Conservation (phyloP, 1,140 invertebrate genomes). For the Onthophagus taurus region DNA sequence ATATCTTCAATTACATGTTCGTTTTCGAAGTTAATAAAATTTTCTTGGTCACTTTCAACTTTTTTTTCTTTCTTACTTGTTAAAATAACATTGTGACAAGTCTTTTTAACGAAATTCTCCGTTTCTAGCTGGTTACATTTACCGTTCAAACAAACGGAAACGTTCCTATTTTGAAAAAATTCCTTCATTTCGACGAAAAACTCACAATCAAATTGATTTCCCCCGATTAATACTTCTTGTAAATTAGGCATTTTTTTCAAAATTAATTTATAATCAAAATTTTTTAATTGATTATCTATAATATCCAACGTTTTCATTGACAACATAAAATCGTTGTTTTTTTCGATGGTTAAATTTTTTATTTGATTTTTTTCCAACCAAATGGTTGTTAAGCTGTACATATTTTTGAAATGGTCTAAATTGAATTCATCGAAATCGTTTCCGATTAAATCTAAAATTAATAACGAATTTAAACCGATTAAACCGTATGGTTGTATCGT, state of each 20-base stretch:
- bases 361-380: conserved; percentile 31
- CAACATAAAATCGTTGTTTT: conserved; percentile 20
- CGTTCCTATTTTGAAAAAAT: conserved; percentile 22
- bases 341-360: conserved; percentile 22
- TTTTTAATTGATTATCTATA: conserved; percentile 25
- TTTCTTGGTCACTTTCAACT: conserved; percentile 13
- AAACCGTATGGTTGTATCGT: conserved; percentile 29
- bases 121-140: conserved; percentile 23
- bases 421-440: conserved; percentile 26
- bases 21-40: conserved; percentile 22
- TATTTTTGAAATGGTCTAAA: conserved; percentile 23
- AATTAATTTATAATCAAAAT: conserved; percentile 25
- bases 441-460: conserved; percentile 26
- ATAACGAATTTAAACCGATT: conserved; percentile 28
- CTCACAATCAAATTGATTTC: conserved; percentile 28
- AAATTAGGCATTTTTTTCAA: conserved; percentile 29
- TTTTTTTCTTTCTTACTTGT: conserved; percentile 3
- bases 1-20: neutral
- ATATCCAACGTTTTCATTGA: conserved; percentile 25
- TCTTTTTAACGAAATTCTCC: conserved; percentile 18
- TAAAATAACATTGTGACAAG: conserved; percentile 20
- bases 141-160: conserved; percentile 22
- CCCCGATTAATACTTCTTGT: conserved; percentile 25
- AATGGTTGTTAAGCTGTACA: conserved; percentile 26
- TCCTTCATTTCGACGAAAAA: conserved; percentile 27